Evolutionary conservation across 64 coral and sea anemone genomes (phyloP), one percentile per base, ranked within the genome.

Genomic region (Hydrozoanthus tunicans): DNA sequence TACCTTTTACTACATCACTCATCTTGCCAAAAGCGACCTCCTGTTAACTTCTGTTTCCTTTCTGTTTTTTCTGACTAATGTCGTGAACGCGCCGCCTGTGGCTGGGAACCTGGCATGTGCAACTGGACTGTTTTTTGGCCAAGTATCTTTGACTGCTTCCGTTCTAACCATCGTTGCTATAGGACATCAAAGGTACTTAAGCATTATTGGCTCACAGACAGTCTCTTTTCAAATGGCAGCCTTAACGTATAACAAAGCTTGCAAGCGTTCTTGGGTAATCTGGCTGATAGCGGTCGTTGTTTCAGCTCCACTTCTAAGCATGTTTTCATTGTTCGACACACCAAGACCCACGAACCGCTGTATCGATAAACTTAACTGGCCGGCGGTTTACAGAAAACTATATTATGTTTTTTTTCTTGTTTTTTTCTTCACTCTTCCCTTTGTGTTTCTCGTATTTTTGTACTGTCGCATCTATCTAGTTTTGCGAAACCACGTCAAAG

Each of bases 141-240:
- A 86, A 12, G 53, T 20, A 7, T 86, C 51, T 9, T 68, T 51
- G 11, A 9, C 17, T 71, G 51, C 82, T 4, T 86, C 82, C 1
- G 65, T 86, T 10, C 4, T 86, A 10, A 86, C 66, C 12, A 15
- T 86, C 15, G 82, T 86, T n/a, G 64, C 66, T 9, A 86, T 86
- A 12, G 82, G 65, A 12, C 53, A 70, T 17, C 64, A 56, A n/a
- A 85, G 82, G 57, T 66, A 69, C 15, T 65, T 10, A 14, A 85
- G n/a, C 56, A 53, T 82, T 4, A 43, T 62, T 8, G 51, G 60
- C 3, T 3, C 13, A 25, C 14, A 24, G 11, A 6, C 9, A 4
- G 32, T 14, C 6, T 6, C 6, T 12, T 12, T 32, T 3, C 61
- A 82, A 6, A 15, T 82, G 5, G 43, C 61, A 52, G 23, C 9